Evolutionary conservation across 2,888 invertebrate genomes (phyloP), one percentile per base, ranked within the genome.

Genomic region (Diarsia mendica): DNA sequence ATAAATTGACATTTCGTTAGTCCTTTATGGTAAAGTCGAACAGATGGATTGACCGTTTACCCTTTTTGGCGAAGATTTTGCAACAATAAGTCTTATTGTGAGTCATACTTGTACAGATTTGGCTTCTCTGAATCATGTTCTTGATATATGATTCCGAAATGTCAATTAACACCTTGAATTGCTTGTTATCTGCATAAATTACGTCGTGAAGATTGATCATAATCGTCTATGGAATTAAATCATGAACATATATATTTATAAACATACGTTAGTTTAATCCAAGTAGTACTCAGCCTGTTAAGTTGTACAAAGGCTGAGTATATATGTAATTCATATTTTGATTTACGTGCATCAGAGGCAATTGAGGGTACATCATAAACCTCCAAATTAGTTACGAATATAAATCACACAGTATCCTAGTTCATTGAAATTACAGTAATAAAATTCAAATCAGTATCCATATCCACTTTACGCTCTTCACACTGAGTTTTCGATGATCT

Each of bases 1-100:
- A 18, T 55, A 87, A 89, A 89, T 89, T 89, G 89, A 88, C 90
- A 89, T 92, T 92, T 88, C 67, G 88, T 89, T 89, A 89, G 86
- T 89, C 90, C 75, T 89, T 83, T 89, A 90, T 72, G 88, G 89
- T 64, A 72, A 85, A 84, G 66, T 67, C 72, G 74, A 70, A 67
- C 75, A 68, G 77, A 81, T 80, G 72, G 65, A 85, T 83, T 77
- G 67, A 20, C 68, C 70, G 83, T 78, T 77, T 83, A 73, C 81
- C 82, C 58, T 85, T 82, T 86, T 75, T 67, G 78, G 80, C 0
- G 9, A 61, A 44, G 63, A 82, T 86, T 85, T 82, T 73, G 85
- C 86, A 87, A 86, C 69, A 76, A 69, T 80, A 82, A 65, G 39
- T 58, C 23, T 72, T 67, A 70, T 69, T 72, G 60, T 82, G 70